These are phyloP conservation scores for Anneissia japonica DNA, from an alignment of 35 echinoderm and acorn worm genomes.

Conservation along the genomic window DNA sequence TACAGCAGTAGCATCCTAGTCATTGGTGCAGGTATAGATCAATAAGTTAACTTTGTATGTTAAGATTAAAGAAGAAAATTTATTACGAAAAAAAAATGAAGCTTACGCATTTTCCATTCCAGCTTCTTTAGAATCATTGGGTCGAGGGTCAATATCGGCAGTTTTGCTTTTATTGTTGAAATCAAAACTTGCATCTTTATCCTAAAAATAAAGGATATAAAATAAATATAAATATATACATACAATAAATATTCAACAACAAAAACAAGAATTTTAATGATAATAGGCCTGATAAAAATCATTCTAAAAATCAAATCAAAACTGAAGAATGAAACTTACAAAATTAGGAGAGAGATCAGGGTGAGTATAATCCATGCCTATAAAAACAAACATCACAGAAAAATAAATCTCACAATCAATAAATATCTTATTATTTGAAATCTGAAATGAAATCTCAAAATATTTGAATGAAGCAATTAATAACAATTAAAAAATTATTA, in stretches of 20 bases:
- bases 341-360: slow-evolving; percentile 77
- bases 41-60: too few relatives aligned
- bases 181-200: slow-evolving; percentile 65
- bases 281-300: too few relatives aligned
- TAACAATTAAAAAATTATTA: neutral
- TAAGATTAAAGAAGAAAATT: too few relatives aligned
- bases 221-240: too few relatives aligned
- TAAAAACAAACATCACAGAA: neutral
- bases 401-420: neutral
- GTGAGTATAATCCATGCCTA: slow-evolving; percentile 75
- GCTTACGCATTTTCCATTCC: slow-evolving; percentile 62
- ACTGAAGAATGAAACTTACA: slow-evolving; percentile 72
- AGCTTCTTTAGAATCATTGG: slow-evolving; percentile 38
- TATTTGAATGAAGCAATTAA: neutral
- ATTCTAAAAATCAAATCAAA: too few relatives aligned
- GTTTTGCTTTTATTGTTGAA: slow-evolving; percentile 53
- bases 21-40: too few relatives aligned
- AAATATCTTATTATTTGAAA: neutral
- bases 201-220: too few relatives aligned
- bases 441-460: neutral
- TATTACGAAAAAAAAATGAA: neutral
- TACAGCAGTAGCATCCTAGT: too few relatives aligned
- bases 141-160: slow-evolving; percentile 50
- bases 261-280: too few relatives aligned
- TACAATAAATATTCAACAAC: neutral